These are phyloP conservation scores for Dasypus novemcinctus DNA, from an alignment of 2,113 vertebrate species.

Conservation along the genomic window DNA sequence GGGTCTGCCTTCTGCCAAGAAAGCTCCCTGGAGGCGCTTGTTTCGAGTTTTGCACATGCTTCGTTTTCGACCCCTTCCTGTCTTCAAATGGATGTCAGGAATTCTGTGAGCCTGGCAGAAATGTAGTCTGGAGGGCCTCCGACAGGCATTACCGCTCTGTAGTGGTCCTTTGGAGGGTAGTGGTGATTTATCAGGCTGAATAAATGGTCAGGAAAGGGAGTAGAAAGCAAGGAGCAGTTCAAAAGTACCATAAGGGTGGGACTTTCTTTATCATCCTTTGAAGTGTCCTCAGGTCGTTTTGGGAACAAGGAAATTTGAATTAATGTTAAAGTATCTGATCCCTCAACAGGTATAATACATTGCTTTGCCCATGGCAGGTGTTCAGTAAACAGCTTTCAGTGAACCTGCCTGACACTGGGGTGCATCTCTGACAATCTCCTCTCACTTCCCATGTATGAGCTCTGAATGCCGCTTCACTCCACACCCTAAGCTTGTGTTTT, in stretches of 20 bases:
- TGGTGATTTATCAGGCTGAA: not conserved
- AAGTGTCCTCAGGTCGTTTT: not conserved
- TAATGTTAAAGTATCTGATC: not conserved
- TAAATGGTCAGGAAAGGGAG: not conserved
- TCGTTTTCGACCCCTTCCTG: not conserved
- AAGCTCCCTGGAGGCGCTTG: not conserved
- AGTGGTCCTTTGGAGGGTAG: not conserved
- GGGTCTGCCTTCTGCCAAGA: not conserved
- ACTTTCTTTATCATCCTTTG: not conserved
- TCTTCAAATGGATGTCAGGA: not conserved
- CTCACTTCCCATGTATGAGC: not conserved
- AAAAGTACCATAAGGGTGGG: not conserved
- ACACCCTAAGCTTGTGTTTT: not conserved
- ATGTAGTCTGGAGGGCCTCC: not conserved
- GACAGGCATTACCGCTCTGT: accelerated
- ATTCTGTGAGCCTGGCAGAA: not conserved
- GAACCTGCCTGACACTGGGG: not conserved
- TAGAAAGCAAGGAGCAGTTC: not conserved
- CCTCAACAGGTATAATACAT: not conserved
- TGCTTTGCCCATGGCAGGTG: not conserved
- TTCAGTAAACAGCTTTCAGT: not conserved
- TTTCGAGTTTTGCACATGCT: not conserved
- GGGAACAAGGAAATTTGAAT: not conserved
- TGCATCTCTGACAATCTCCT: not conserved
- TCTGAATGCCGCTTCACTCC: not conserved